A percentile compares a stretch with the other conserved stretches of the same genome.
These are phyloP conservation scores for Cricetomys ansorgei DNA, from an alignment of 2,113 vertebrate genomes.

Conservation along the genomic window DNA sequence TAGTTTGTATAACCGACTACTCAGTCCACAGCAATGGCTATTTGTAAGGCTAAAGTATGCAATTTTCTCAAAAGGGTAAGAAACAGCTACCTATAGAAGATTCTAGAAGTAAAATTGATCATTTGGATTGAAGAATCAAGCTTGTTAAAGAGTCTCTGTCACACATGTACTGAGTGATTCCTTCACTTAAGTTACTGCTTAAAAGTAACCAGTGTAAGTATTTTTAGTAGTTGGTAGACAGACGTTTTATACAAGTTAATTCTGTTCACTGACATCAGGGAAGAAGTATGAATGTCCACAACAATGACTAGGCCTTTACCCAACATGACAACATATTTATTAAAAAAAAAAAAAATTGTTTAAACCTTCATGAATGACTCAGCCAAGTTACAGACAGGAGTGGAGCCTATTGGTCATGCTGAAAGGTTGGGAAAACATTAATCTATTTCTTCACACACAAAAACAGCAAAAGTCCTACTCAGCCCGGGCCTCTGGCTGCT, in stretches of 20 bases:
- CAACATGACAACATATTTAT: constrained; percentile 83
- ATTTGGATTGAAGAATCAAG: constrained; percentile 51
- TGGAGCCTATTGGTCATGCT: constrained; percentile 81
- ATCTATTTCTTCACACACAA: constrained; percentile 75
- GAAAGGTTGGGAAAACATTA: constrained; percentile 81
- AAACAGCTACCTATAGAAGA: constrained; percentile 62
- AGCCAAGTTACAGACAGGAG: constrained; percentile 81
- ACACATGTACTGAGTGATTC: constrained; percentile 37
- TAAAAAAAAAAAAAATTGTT: constrained; percentile 69
- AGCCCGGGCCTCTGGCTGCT: constrained; percentile 49
- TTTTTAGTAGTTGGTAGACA: constrained; percentile 75
- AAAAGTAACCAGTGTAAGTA: constrained; percentile 67
- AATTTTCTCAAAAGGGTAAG: constrained; percentile 44
- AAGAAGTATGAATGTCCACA: constrained; percentile 76
- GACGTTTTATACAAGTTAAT: constrained; percentile 74
- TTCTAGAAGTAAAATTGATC: constrained; percentile 61
- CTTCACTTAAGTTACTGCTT: constrained; percentile 57
- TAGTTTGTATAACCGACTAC: background rate
- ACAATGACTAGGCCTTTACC: constrained; percentile 81
- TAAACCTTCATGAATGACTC: constrained; percentile 80
- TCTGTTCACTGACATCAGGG: constrained; percentile 75
- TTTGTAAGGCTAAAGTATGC: constrained; percentile 34
- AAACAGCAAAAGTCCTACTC: constrained; percentile 78
- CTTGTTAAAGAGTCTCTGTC: constrained; percentile 40
- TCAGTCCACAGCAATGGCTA: background rate